Evolutionary conservation across 2,113 vertebrate species (phyloP).

Genomic region (Eira barbara): DNA sequence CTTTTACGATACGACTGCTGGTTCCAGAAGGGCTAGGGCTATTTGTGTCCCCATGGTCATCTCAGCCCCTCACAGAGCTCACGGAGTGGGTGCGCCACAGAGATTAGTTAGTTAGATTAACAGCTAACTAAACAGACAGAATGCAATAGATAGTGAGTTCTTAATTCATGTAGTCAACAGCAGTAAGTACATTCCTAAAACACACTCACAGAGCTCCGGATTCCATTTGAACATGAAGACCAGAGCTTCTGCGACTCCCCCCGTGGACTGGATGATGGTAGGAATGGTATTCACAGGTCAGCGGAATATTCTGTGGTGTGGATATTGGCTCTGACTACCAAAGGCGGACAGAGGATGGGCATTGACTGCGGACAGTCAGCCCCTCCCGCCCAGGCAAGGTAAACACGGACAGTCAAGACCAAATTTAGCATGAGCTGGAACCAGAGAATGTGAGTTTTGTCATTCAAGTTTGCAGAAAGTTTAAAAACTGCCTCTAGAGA

Average conservation of each 20-base stretch:
- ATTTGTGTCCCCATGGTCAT: fast-evolving
- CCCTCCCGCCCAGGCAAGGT: not conserved
- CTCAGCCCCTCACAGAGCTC: not conserved
- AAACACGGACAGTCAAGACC: not conserved
- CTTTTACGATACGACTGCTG: too few species aligned
- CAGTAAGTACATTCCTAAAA: not conserved
- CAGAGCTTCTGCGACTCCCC: not conserved
- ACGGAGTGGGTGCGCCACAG: not conserved
- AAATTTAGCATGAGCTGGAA: not conserved
- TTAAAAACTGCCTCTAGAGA: not conserved
- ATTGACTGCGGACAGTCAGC: not conserved
- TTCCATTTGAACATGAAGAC: not conserved
- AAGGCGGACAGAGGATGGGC: not conserved
- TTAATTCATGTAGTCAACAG: too few species aligned
- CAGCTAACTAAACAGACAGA: not conserved
- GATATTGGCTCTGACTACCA: not conserved
- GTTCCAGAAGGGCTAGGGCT: not conserved
- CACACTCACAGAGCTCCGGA: not conserved
- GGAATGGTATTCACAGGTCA: fast-evolving
- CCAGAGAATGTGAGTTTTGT: not conserved
- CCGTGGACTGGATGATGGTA: too few species aligned
- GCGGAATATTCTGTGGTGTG: fast-evolving
- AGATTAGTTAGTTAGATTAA: not conserved
- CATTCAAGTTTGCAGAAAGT: not conserved
- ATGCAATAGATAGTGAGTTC: not conserved